Conservation (phyloP, 1,140 invertebrate genomes). For the Drosophila kepulauana region DNA sequence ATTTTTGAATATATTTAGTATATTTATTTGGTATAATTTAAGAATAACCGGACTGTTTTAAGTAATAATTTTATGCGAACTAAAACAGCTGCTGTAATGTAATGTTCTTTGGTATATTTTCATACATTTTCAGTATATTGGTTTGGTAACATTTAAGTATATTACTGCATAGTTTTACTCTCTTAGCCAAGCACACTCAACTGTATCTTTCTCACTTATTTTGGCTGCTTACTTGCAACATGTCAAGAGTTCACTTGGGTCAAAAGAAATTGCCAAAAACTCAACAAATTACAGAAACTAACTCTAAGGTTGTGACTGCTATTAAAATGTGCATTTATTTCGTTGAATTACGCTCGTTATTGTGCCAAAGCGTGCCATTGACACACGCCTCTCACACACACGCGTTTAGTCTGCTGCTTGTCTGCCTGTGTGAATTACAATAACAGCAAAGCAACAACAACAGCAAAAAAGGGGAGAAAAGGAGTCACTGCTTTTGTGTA, state of each 20-base stretch:
- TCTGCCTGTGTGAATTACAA: conserved; percentile 37
- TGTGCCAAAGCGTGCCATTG: conserved; percentile 53
- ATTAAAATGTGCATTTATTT: conserved; percentile 60
- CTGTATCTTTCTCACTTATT: too few relatives aligned
- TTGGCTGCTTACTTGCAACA: conserved; percentile 12
- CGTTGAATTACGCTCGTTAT: conserved; percentile 66
- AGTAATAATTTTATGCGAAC: too few relatives aligned
- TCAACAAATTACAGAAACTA: conserved; percentile 40
- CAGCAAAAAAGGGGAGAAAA: neutral
- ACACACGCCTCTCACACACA: conserved; percentile 9
- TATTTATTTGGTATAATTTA: too few relatives aligned
- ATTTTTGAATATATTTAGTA: too few relatives aligned
- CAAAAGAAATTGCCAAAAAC: conserved; percentile 33
- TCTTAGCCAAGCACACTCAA: too few relatives aligned
- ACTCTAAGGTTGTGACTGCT: conserved; percentile 10
- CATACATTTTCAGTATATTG: too few relatives aligned
- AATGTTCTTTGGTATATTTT: too few relatives aligned
- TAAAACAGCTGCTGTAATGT: too few relatives aligned
- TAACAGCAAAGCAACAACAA: too few relatives aligned
- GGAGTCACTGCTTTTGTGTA: conserved; percentile 37
- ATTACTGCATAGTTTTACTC: too few relatives aligned
- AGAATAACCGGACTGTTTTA: too few relatives aligned
- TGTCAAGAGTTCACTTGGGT: conserved; percentile 15
- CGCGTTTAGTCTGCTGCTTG: conserved; percentile 48
- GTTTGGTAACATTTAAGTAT: too few relatives aligned